Evolutionary conservation across 2,888 invertebrate species (phyloP), one percentile per base, ranked within the genome.

Genomic region (Anodontia alba): DNA sequence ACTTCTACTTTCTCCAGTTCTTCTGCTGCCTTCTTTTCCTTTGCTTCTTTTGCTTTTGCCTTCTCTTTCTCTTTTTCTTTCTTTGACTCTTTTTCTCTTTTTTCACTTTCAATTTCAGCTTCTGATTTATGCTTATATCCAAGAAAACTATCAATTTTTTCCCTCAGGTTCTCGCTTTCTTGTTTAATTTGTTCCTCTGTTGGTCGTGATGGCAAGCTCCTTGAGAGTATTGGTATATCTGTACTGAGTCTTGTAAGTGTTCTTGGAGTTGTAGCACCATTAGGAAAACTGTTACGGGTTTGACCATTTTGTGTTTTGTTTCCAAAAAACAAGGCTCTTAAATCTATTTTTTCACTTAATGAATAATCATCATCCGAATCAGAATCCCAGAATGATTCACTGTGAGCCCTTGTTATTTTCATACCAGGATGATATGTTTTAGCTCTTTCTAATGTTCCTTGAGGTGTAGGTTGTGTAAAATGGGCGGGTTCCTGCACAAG

Each of bases 301-400:
- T 83, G 81, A n/a, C 72, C 76, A 75, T 54, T 77, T 76, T 80
- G 76, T 29, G 77, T 82, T 69, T 88, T 86, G 38, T 86, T 76
- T 8, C 88, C 87, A 76, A 88, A 90, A 23, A 91, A 81, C 66
- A 90, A 70, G 20, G 88, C 90, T 46, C 89, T 80, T 49, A 92
- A 78, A 71, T 91, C 90, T 20, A 91, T 85, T 68, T 86, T 87
- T 23, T 91, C 90, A 31, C 84, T 84, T 23, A 80, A 79, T 23
- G 74, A 72, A 46, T 81, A 80, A 70, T 90, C 90, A 80, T 90
- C 90, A 46, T 87, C 87, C 42, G 80, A 78, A 71, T 82, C 82
- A 51, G 81, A 83, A 31, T 87, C 81, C 87, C 87, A 88, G 12
- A 62, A 62, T 62, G 78, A 81, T 43, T 81, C 81, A 73, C 86